Evolutionary conservation across 2,888 invertebrate genomes (phyloP), one percentile per base, ranked within the genome.

Genomic region (Sialis lutaria): DNA sequence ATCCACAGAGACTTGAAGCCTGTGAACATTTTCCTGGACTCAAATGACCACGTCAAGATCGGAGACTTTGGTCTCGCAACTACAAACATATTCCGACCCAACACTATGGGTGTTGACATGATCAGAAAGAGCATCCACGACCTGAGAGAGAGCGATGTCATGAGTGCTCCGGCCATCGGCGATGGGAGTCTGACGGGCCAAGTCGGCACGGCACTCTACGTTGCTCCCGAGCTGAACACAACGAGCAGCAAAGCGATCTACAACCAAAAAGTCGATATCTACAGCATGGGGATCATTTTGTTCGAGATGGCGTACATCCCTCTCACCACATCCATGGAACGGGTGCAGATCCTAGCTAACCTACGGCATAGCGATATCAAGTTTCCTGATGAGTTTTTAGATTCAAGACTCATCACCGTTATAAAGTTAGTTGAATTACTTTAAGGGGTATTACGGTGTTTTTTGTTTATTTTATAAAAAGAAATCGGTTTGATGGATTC

Each of bases 61-160:
- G 97, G 96, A 8, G 97, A 97, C 65, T 97, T 97, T 64, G 97
- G 97, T 9, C 70, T 97, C 3, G 96, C 97, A 0, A 95, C 92
- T 0, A 87, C 85, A 1, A 80, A 75, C 54, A 73, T 80, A 45
- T 55, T 62, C 42, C 52, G 55, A 2, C 57, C 57, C 54, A 52
- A 55, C 32, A 58, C 55, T 46, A 61, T 61, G 37, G 31, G 31
- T 10, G 33, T 47, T 12, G 49, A 53, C 40, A 48, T 47, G 8
- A 48, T 53, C 22, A 57, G 55, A 22, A 60, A 54, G 50, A 61
- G 57, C 49, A 46, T 52, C 12, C 50, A 53, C 50, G 57, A 56
- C 55, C 51, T 47, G 42, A 6, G 12, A 10, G 7, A 37, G n/a
- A 37, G 37, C 22, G 10, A 34, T 43, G 12, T n/a, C 6, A 5